These are phyloP conservation scores for Pterois miles DNA, from an alignment of 2,797 vertebrate genomes.

Conservation along the genomic window DNA sequence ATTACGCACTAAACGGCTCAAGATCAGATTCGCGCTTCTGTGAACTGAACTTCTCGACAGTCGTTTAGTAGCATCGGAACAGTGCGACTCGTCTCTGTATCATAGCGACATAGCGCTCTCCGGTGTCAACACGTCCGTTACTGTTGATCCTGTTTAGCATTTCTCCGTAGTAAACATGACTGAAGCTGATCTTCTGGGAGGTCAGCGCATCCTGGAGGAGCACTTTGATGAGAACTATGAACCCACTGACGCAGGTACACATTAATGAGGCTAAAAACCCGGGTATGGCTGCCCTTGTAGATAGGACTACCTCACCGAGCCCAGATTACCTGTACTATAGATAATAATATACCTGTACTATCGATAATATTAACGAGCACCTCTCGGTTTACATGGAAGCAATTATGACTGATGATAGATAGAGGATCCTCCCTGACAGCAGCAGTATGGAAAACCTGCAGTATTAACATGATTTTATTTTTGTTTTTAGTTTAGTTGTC, in stretches of 20 bases:
- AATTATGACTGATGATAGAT: not conserved
- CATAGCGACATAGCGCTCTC: too few species aligned
- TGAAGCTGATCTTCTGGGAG: conserved; percentile 82
- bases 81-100: too few species aligned
- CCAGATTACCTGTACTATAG: not conserved
- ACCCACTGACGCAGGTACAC: conserved; percentile 89
- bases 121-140: too few species aligned
- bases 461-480: not conserved
- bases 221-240: conserved; percentile 90
- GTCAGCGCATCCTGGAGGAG: conserved; percentile 94
- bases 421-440: not conserved
- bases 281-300: not conserved
- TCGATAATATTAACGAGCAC: not conserved
- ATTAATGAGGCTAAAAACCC: not conserved
- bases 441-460: not conserved
- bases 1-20: too few species aligned
- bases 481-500: too few species aligned
- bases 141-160: not conserved
- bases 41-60: too few species aligned
- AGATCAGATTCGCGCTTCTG: too few species aligned
- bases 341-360: too few species aligned
- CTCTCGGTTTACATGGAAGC: not conserved
- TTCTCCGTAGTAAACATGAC: conserved; percentile 71
- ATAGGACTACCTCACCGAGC: not conserved
- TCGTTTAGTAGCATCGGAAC: too few species aligned